Evolutionary conservation across 2,797 vertebrate genomes (phyloP), one percentile per base, ranked within the genome.

Genomic region (Anguilla megastoma): DNA sequence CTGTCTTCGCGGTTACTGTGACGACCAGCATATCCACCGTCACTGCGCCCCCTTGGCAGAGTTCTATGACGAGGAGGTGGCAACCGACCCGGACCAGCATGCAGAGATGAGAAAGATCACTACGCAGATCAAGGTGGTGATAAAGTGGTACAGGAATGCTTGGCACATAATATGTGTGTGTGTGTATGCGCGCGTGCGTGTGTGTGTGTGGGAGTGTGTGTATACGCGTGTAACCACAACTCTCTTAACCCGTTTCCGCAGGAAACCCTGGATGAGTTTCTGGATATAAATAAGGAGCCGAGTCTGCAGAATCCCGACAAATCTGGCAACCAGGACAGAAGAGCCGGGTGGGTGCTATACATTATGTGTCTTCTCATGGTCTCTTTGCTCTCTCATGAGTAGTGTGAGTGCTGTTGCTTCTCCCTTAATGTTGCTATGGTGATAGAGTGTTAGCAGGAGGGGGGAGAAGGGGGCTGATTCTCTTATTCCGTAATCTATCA

Each of bases 251-350:
- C 41, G 24, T 83, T 60, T 45, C 87, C 91, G 33, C 83, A 95
- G 95, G 93, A 94, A 45, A 94, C 91, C 58, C 89, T 95, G 88
- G 93, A 95, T 90, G 91, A 92, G 56, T 92, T 94, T 58, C 88
- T 95, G 85, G 89, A 87, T 36, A 90, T 94, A 83, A 93, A 94
- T 86, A 94, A 82, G 90, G 87, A 93, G 50, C 83, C 71, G 4
- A 52, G 71, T 14, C 83, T 80, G 27, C 18, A 66, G 12, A 90
- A 80, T 21, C 85, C 60, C 82, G 10, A 60, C 27, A 52, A 30
- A 27, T 21, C 66, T 83, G 52, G 87, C 36, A 50, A 90, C 24
- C 30, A 14, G 82, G 85, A 88, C 50, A 87, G 52, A 69, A 48
- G 16, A 50, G 66, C 69, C 41, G 86, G 90, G 91, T 93, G 66